Evolutionary conservation across 1,140 invertebrate species (phyloP).

Genomic region (Oscheius sp.): DNA sequence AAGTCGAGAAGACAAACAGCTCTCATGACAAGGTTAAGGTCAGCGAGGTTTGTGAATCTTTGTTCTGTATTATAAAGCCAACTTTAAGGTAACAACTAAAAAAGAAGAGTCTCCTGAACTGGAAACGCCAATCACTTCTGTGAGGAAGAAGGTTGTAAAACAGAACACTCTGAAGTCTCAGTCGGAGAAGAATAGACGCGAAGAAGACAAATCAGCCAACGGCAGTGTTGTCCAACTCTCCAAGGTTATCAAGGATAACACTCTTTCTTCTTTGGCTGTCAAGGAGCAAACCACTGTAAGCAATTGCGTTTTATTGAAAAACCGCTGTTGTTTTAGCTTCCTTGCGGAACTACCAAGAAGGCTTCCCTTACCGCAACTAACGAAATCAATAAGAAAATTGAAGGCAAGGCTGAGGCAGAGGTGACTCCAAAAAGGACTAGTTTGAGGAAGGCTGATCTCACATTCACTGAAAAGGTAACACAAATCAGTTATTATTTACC

Average conservation of each 20-base stretch:
- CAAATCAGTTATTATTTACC: neutral
- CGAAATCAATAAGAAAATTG: slow-evolving; percentile 11
- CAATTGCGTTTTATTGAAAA: neutral
- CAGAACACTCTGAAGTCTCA: slow-evolving; percentile 13
- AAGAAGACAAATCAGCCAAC: neutral
- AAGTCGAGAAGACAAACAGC: slow-evolving; percentile 11
- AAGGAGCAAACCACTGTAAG: neutral
- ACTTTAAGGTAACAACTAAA: slow-evolving; percentile 25
- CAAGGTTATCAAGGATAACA: neutral
- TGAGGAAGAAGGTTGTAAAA: slow-evolving; percentile 21
- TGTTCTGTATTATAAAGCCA: neutral
- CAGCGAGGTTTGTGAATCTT: slow-evolving; percentile 12
- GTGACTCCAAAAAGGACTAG: slow-evolving; percentile 13
- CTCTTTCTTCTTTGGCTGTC: neutral
- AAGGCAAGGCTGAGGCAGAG: slow-evolving; percentile 14
- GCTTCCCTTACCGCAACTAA: slow-evolving; percentile 8
- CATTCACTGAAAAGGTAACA: slow-evolving; percentile 19
- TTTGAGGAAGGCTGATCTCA: slow-evolving; percentile 4
- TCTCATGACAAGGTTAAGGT: slow-evolving; percentile 22
- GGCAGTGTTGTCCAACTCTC: neutral
- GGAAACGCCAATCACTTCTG: slow-evolving; percentile 5
- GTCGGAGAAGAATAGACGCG: slow-evolving; percentile 9
- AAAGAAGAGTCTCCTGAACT: slow-evolving; percentile 23
- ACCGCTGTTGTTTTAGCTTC: slow-evolving; percentile 1
- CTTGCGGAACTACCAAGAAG: neutral